Conservation (phyloP, 1,140 invertebrate genomes). For the Zaprionus gabonicus region DNA sequence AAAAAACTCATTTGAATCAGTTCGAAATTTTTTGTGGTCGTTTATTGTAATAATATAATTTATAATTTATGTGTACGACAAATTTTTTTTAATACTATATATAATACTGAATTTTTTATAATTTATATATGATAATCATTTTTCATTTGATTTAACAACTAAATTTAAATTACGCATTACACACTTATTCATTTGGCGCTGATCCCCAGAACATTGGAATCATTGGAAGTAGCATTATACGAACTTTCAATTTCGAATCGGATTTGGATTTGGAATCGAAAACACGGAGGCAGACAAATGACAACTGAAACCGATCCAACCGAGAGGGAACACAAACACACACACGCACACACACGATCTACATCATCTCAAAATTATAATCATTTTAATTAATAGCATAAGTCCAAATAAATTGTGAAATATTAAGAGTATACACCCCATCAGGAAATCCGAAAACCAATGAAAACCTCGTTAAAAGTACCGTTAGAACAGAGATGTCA, state of each 20-base stretch:
- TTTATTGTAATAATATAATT: constrained; percentile 82
- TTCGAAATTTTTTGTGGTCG: constrained; percentile 80
- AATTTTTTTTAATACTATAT: constrained; percentile 74
- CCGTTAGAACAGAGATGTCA: constrained; percentile 13
- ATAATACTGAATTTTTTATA: constrained; percentile 82
- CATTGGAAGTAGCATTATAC: constrained; percentile 9
- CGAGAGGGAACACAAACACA: not conserved
- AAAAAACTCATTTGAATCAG: constrained; percentile 73
- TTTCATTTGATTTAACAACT: constrained; percentile 73
- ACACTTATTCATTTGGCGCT: constrained; percentile 28
- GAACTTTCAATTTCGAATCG: constrained; percentile 12
- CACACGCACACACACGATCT: not conserved
- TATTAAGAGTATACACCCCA: constrained; percentile 66
- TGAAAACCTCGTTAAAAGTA: constrained; percentile 40
- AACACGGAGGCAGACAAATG: constrained; percentile 1
- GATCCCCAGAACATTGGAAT: constrained; percentile 18
- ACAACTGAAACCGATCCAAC: constrained; percentile 29
- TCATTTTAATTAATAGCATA: constrained; percentile 78
- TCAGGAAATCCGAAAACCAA: constrained; percentile 21
- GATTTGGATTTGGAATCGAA: not conserved
- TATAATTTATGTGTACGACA: constrained; percentile 80
- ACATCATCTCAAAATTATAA: constrained; percentile 79
- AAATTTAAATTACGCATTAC: constrained; percentile 56
- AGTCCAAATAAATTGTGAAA: constrained; percentile 80
- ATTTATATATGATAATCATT: constrained; percentile 80